These are phyloP conservation scores for Anolis sagrei DNA, from an alignment of 2,113 vertebrate genomes.

Conservation along the genomic window DNA sequence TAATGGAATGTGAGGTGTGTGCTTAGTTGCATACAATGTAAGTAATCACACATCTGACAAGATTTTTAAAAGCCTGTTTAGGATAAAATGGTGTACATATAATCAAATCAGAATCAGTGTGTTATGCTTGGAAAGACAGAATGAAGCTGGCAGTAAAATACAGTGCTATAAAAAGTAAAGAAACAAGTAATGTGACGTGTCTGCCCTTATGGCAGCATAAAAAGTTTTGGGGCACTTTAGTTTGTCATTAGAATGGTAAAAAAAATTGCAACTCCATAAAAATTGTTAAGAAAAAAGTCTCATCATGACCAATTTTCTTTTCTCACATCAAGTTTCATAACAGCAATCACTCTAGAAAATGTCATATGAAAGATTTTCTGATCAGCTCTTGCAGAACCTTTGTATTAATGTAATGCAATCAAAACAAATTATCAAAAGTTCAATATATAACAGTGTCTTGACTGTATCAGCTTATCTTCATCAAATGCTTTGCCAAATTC, in stretches of 20 bases:
- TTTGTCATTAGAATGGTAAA: neutral
- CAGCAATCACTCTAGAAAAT: neutral
- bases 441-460: neutral
- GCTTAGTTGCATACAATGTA: no score
- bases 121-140: neutral
- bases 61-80: no score
- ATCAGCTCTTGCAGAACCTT: fast-evolving
- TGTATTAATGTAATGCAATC: neutral
- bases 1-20: no score
- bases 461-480: neutral
- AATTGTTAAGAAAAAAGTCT: neutral
- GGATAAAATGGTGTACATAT: no score
- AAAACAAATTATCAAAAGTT: constrained; percentile 12
- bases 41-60: no score
- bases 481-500: neutral
- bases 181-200: neutral
- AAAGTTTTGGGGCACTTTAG: neutral
- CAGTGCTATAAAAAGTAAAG: neutral
- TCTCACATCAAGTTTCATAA: neutral
- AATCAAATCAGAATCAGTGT: neutral
- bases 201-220: neutral
- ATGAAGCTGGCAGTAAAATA: neutral
- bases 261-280: neutral
- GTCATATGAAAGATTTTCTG: neutral
- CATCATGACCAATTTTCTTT: neutral